Percentiles rank a stretch among this genome's conserved stretches.
Conservation (phyloP, 2,113 vertebrate genomes). For the Phocoena phocoena region DNA sequence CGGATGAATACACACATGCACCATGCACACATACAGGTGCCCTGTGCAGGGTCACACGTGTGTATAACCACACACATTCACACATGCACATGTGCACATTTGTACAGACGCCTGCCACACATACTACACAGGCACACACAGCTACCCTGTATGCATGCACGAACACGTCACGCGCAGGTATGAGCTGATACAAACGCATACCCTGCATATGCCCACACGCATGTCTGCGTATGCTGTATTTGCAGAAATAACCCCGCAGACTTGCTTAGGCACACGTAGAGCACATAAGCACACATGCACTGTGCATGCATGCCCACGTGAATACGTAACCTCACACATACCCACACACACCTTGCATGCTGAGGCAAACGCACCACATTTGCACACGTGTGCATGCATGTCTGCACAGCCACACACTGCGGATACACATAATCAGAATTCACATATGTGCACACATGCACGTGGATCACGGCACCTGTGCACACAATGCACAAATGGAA, state of each 20-base stretch:
- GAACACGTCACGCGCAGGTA: not conserved
- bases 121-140: not conserved
- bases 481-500: no score
- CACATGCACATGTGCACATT: not conserved
- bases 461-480: not conserved
- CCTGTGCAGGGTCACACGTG: not conserved
- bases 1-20: rapidly evolving
- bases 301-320: no score
- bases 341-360: no score
- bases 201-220: not conserved
- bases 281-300: not conserved
- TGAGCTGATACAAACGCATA: not conserved
- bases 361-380: not conserved
- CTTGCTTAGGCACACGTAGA: not conserved
- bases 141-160: no score
- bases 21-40: not conserved
- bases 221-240: no score
- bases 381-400: rapidly evolving
- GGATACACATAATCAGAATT: not conserved
- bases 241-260: no score
- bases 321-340: not conserved
- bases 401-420: not conserved
- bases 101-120: not conserved
- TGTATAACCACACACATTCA: not conserved
- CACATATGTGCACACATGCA: not conserved